These are phyloP conservation scores for Campoletis raptor DNA, from an alignment of 2,888 invertebrate species.

Conservation along the genomic window DNA sequence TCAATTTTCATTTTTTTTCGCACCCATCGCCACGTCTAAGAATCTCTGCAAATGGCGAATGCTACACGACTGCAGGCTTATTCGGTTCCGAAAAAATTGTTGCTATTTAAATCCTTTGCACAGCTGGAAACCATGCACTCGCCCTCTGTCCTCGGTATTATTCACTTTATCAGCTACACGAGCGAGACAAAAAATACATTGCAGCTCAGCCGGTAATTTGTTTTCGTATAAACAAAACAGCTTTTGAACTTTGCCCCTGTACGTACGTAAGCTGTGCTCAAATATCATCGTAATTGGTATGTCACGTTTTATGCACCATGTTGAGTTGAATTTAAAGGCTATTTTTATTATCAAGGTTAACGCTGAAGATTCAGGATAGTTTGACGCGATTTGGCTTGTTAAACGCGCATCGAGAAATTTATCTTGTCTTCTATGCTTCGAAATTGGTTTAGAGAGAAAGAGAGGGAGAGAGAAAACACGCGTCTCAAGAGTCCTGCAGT, in stretches of 20 bases:
- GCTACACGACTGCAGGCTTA: not conserved
- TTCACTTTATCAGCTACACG: not conserved
- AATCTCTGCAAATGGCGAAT: not conserved
- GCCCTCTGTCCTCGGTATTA: not conserved
- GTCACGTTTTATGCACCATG: not conserved
- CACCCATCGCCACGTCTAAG: not conserved
- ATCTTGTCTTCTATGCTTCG: constrained; percentile 28
- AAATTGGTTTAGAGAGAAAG: constrained; percentile 26
- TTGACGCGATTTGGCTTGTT: constrained; percentile 59
- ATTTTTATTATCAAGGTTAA: not conserved
- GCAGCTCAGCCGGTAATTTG: not conserved
- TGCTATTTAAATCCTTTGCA: not conserved
- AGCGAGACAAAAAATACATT: not conserved
- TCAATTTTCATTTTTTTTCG: not conserved
- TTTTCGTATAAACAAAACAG: not conserved
- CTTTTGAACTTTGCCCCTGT: not conserved
- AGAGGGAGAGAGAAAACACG: constrained; percentile 34
- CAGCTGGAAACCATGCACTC: not conserved
- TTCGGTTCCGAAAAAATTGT: not conserved
- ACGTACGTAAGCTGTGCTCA: not conserved
- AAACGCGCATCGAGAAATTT: constrained; percentile 39
- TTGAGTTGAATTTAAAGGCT: not conserved
- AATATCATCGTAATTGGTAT: not conserved
- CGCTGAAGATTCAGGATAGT: not conserved
- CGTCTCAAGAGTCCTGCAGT: constrained; percentile 51